These are phyloP conservation scores for Noctua janthina DNA, from an alignment of 2,888 invertebrate genomes.

Conservation along the genomic window DNA sequence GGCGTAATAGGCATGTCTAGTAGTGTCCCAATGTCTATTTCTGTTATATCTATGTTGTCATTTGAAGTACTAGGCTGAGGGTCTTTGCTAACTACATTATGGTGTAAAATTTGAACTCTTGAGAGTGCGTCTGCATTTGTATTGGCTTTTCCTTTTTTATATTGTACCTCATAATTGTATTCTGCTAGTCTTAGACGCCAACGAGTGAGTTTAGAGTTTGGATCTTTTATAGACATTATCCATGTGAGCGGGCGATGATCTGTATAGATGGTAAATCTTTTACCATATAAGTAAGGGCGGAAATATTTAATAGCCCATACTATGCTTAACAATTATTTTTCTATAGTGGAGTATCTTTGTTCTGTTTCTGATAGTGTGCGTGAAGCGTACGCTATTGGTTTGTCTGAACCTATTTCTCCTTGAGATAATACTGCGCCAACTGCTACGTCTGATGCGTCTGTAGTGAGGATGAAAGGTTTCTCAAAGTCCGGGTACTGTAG, in stretches of 20 bases:
- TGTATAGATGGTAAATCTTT: background rate
- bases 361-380: conserved; percentile 65
- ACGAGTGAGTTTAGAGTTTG: no score
- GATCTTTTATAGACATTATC: no score
- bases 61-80: conserved; percentile 21
- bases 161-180: conserved; percentile 4
- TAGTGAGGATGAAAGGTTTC: conserved; percentile 66
- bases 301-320: conserved; percentile 67
- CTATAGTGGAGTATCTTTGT: conserved; percentile 65
- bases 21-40: conserved; percentile 12
- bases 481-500: conserved; percentile 72
- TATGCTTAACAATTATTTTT: conserved; percentile 75
- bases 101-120: conserved; percentile 57
- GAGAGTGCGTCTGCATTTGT: conserved; percentile 69
- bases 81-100: conserved; percentile 3
- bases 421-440: conserved; percentile 69
- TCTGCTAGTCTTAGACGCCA: no score
- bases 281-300: conserved; percentile 74
- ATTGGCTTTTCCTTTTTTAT: conserved; percentile 66
- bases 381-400: conserved; percentile 66
- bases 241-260: no score
- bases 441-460: conserved; percentile 68
- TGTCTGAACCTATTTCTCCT: conserved; percentile 64
- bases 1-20: conserved; percentile 1
- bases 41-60: background rate